Conservation (phyloP, 2,113 vertebrate species). For the Ochotona curzoniae region DNA sequence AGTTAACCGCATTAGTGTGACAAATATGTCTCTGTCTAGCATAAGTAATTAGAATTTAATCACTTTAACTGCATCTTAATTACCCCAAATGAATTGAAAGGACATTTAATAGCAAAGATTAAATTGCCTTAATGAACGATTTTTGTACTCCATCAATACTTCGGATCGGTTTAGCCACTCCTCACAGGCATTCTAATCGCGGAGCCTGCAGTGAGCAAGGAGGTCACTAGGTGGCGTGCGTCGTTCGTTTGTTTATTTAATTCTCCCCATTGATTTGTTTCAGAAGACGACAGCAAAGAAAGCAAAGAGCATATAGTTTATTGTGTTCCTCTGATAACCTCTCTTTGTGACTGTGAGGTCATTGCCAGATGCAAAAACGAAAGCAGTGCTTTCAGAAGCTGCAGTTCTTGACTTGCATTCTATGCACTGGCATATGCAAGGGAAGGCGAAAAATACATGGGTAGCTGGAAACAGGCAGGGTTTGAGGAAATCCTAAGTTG, state of each 20-base stretch:
- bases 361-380: slow-evolving; percentile 56
- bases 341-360: slow-evolving; percentile 73
- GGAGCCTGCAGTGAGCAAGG: slow-evolving; percentile 13
- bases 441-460: neutral
- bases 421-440: neutral
- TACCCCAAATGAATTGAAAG: slow-evolving; percentile 87
- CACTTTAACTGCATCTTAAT: slow-evolving; percentile 89
- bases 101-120: slow-evolving; percentile 90
- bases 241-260: slow-evolving; percentile 63
- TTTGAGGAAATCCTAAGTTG: slow-evolving; percentile 32
- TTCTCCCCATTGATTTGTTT: slow-evolving; percentile 54
- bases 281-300: slow-evolving; percentile 65
- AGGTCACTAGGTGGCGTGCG: slow-evolving; percentile 78
- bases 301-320: slow-evolving; percentile 60
- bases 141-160: slow-evolving; percentile 88
- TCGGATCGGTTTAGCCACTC: slow-evolving; percentile 62
- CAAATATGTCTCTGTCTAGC: slow-evolving; percentile 86
- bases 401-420: slow-evolving; percentile 8
- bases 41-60: slow-evolving; percentile 90
- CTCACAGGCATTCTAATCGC: neutral
- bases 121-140: slow-evolving; percentile 89
- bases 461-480: neutral
- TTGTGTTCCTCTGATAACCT: slow-evolving; percentile 66
- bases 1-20: slow-evolving; percentile 86
- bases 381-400: slow-evolving; percentile 60